Base-by-base conservation (phyloP, 1,140 invertebrate genomes). In the Nephila pilipes region DNA sequence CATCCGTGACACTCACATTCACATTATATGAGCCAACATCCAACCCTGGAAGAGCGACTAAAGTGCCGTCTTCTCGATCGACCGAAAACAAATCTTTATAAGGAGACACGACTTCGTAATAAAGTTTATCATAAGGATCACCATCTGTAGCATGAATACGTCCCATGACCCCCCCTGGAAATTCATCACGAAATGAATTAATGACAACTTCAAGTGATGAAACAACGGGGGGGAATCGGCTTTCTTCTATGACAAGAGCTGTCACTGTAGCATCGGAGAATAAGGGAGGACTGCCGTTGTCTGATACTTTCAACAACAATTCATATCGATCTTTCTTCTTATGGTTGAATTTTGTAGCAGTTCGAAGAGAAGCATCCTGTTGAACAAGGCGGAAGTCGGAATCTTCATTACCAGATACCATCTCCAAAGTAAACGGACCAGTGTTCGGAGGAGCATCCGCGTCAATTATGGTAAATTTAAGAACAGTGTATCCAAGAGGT, bases 361-460 rank as follows among this genome's bases (percentile, higher is more conserved):
- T 99, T 80, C 97, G 96, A n/a, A 99, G 95, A 36, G 97, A 97
- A 0, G 98, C 97, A 94, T 99, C 95, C 69, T 95, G 97, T 94
- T 97, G 97, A 94, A 98, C 98, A 8, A 99, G 95, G 6, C 97
- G 96, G 95, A 99, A 99, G 83, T 97, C 97, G 18, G 97, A 97
- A 79, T 94, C 92, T 93, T 98, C 97, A 95, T 99, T 98, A 0
- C 98, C 99, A 22, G 94, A 94, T n/a, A 95, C 93, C 94, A 99
- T 98, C 94, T 99, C 98, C 95, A 98, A 99, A 0, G 97, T 98
- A 95, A 98, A 99, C 0, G 99, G 99, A 22, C 96, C 97, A 0
- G 97, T 97, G 95, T 99, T 99, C 0, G 98, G 97, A 0, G 97
- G 95, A 2, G 97, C 96, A 95, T 99, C 99, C n/a, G 97, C 97